These are phyloP conservation scores for Alloscopus bannaensis DNA, from an alignment of 2,888 invertebrate genomes.

Conservation along the genomic window DNA sequence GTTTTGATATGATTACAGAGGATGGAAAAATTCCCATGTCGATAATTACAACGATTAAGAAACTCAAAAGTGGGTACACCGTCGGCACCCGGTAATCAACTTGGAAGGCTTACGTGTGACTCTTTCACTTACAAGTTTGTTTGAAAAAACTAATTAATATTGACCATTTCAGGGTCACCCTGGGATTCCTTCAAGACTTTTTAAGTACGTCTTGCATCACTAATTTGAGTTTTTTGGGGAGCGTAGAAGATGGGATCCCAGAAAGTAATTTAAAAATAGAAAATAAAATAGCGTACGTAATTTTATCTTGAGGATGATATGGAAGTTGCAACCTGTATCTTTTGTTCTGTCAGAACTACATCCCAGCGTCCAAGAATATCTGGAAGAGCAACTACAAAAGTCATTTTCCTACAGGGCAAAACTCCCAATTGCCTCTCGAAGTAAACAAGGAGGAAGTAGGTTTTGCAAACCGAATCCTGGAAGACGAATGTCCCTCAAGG, in stretches of 20 bases:
- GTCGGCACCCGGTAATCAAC: slow-evolving; percentile 87
- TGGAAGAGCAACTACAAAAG: slow-evolving; percentile 90
- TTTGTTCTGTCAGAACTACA: slow-evolving; percentile 80
- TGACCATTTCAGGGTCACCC: slow-evolving; percentile 83
- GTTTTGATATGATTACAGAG: slow-evolving; percentile 81
- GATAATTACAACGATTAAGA: slow-evolving; percentile 98
- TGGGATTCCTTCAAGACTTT: slow-evolving; percentile 96
- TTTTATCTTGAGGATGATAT: no score
- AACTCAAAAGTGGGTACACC: slow-evolving; percentile 98
- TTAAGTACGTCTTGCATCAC: slow-evolving; percentile 98
- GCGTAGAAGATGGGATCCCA: slow-evolving; percentile 93
- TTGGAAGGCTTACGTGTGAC: slow-evolving; percentile 45
- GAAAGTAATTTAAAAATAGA: slow-evolving; percentile 75
- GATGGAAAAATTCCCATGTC: slow-evolving; percentile 93
- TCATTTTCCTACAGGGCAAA: slow-evolving; percentile 84
- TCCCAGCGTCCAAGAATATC: slow-evolving; percentile 89
- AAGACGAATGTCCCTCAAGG: slow-evolving; percentile 88
- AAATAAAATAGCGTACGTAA: no score
- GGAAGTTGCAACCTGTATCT: no score
- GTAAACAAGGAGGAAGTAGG: slow-evolving; percentile 49
- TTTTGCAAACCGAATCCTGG: slow-evolving; percentile 56
- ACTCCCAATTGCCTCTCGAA: slow-evolving; percentile 60
- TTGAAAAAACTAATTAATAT: no score
- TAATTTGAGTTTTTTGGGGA: slow-evolving; percentile 95
- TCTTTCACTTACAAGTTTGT: slow-evolving; percentile 16